Evolutionary conservation across 1,140 invertebrate genomes (phyloP), one percentile per base, ranked within the genome.

Genomic region (Harpegnathos saltator): DNA sequence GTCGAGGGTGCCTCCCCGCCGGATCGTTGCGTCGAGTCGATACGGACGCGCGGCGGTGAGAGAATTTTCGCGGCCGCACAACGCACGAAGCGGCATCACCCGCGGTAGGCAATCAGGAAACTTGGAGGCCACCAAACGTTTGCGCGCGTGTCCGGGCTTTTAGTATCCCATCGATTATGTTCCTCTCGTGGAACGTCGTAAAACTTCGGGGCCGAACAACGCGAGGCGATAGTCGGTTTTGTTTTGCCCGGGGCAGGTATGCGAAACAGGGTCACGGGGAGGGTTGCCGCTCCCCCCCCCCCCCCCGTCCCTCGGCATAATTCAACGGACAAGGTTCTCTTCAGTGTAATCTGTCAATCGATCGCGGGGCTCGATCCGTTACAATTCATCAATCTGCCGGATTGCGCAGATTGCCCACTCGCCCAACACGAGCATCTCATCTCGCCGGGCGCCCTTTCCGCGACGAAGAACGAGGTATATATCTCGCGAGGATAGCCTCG

Each of bases 181-280:
- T 29, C 71, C 65, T 29, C 71, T 87, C 82, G 85, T 85, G 82
- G 58, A 52, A 69, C 86, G 74, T 88, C 86, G 86, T 88, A 77
- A 85, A 85, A 85, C 63, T 87, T 88, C 75, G 85, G 82, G 26
- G 52, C 81, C 81, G 56, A 50, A 84, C 84, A 82, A 74, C 73
- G 71, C 38, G 38, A 7, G 72, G 69, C 71, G 58, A 14, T 69
- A 78, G 75, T 69, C 52, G 71, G 69, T 58, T 65, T 61, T 69
- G 86, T 19, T n/a, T n/a, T 85, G 29, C 58, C 50, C 66, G 63
- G 66, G 58, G n/a, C 82, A 87, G 86, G 66, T 88, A 73, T 65
- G 71, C 74, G 74, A 72, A 86, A 87, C 73, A 58, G 71, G 73
- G 75, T 85, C 82, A 87, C 52, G 59, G n/a, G n/a, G 33, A 15